Conservation (phyloP, 2,888 invertebrate species). For the Junonia oenone region DNA sequence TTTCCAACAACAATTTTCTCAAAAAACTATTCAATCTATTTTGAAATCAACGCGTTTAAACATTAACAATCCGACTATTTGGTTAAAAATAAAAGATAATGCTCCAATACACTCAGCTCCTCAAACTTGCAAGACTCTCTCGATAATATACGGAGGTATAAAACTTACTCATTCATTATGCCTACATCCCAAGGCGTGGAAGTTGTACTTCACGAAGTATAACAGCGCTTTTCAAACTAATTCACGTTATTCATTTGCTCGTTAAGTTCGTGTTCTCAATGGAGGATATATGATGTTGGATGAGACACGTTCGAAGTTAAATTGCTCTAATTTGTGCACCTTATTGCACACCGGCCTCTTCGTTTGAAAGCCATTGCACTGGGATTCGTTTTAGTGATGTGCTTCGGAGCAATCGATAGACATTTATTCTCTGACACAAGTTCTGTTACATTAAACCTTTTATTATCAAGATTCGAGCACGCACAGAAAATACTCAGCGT, state of each 20-base stretch:
- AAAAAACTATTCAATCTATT: too few species aligned
- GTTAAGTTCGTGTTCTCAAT: constrained; percentile 34
- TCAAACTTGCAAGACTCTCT: not conserved
- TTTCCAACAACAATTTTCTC: too few species aligned
- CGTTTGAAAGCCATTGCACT: constrained; percentile 57
- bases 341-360: constrained; percentile 57
- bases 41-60: too few species aligned
- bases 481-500: too few species aligned
- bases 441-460: not conserved
- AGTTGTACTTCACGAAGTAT: constrained; percentile 3
- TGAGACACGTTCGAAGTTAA: constrained; percentile 66
- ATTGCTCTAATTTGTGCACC: constrained; percentile 73
- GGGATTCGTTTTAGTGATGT: constrained; percentile 52
- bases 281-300: constrained; percentile 40
- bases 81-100: not conserved
- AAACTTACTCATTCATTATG: constrained; percentile 4
- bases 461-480: not conserved
- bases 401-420: constrained; percentile 13
- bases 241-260: constrained; percentile 33
- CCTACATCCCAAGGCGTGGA: constrained; percentile 2
- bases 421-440: not conserved
- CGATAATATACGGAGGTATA: not conserved
- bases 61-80: not conserved
- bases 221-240: constrained; percentile 15
- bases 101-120: not conserved